phyloP scores from a whole-genome alignment of 2,797 vertebrate genomes.

The Cyprinodon diabolis region DNA sequence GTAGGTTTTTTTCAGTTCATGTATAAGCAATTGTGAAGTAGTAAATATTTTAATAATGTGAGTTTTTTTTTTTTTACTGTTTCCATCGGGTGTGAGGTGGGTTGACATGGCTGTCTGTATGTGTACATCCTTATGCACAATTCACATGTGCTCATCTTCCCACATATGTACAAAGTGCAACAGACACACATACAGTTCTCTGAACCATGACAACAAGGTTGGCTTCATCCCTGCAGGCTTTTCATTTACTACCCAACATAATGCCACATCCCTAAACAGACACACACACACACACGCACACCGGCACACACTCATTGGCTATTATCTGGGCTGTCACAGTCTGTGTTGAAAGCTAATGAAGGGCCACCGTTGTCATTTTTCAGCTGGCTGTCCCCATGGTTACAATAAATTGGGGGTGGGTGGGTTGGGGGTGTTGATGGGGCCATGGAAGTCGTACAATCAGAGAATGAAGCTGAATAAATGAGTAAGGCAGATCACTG shows the following conservation, averaged over 20 bases:
- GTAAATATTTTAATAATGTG: background rate
- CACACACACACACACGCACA: slow-evolving; percentile 25
- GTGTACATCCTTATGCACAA: background rate
- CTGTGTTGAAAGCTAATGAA: slow-evolving; percentile 96
- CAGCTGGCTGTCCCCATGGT: slow-evolving; percentile 91
- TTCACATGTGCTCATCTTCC: slow-evolving; percentile 51
- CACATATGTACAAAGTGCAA: slow-evolving; percentile 37
- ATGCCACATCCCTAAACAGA: slow-evolving; percentile 46
- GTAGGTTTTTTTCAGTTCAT: background rate
- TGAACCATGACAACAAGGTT: slow-evolving; percentile 85
- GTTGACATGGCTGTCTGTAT: background rate
- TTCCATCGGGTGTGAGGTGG: background rate
- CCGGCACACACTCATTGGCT: slow-evolving; percentile 81
- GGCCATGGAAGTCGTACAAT: slow-evolving; percentile 9
- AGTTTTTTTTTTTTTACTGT: background rate
- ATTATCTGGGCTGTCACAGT: slow-evolving; percentile 96
- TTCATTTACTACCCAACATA: slow-evolving; percentile 70
- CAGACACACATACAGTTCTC: slow-evolving; percentile 65
- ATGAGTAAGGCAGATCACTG: slow-evolving; percentile 11
- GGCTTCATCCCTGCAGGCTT: slow-evolving; percentile 85
- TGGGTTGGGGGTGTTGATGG: slow-evolving; percentile 4
- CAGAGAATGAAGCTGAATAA: slow-evolving; percentile 17
- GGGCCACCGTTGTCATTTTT: slow-evolving; percentile 93
- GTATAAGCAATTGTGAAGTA: background rate
- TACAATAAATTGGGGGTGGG: slow-evolving; percentile 62